These are phyloP conservation scores for Notodonta dromedarius DNA, from an alignment of 2,888 invertebrate genomes.

Conservation along the genomic window DNA sequence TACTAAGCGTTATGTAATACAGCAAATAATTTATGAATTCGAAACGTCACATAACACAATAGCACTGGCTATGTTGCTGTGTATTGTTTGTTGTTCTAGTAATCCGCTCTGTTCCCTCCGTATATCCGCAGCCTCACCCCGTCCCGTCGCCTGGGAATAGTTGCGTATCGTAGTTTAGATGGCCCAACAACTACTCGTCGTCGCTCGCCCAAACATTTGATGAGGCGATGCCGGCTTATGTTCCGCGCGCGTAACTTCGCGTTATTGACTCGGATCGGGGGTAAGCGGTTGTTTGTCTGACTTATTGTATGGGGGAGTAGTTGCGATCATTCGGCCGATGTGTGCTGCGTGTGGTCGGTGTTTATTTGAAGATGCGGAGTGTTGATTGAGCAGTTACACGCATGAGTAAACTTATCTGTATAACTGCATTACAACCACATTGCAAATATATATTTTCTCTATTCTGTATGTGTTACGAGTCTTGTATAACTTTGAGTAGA, in stretches of 20 bases:
- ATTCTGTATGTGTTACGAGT: no score
- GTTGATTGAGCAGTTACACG: not conserved
- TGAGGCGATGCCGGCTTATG: slow-evolving; percentile 9
- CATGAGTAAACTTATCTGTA: not conserved
- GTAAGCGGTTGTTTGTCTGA: slow-evolving; percentile 7
- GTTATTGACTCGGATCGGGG: slow-evolving; percentile 6
- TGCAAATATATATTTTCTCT: no score
- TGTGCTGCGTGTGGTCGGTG: not conserved
- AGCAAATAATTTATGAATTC: no score
- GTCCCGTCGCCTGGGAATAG: slow-evolving; percentile 42
- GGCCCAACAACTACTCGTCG: slow-evolving; percentile 29
- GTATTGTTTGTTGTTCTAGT: not conserved
- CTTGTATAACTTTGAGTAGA: no score
- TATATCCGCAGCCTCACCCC: not conserved
- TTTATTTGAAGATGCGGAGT: not conserved
- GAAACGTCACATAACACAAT: no score
- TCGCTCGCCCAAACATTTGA: slow-evolving; percentile 26
- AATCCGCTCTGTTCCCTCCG: not conserved
- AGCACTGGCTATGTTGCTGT: not conserved
- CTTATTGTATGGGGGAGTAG: slow-evolving; percentile 3
- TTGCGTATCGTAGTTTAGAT: slow-evolving; percentile 44
- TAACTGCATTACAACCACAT: no score
- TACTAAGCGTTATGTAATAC: no score
- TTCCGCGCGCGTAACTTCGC: slow-evolving; percentile 5
- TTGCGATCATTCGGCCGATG: slow-evolving; percentile 2